Base-by-base conservation (phyloP, 2,113 vertebrate species). In the Anas platyrhynchos region DNA sequence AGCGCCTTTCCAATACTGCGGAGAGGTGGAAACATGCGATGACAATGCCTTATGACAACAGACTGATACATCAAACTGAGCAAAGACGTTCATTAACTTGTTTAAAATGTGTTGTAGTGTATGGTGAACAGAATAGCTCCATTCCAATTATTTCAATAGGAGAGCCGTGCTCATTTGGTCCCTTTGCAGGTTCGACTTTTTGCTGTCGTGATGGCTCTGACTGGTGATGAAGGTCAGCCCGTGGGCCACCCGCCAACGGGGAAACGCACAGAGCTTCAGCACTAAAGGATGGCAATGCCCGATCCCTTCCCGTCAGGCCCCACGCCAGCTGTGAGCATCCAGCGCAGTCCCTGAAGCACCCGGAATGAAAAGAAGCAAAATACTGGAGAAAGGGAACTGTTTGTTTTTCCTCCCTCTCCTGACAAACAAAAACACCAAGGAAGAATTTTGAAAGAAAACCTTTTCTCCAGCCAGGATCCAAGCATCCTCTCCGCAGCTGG, bases 401-500 rank as follows among this genome's bases (percentile, higher is more conserved):
- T 48, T 48, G 46, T 48, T 48, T 48, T 48, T 48, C 46, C 46
- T 22, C 46, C 20, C 20, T 48, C 46, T 48, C 46, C 46, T 48
- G 46, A 48, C 46, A 63, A 82, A 8, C 5, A 65, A 78, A 83
- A 41, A 9, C 13, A 84, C 54, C 17, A 52, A 55, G 50, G 34
- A 91, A 76, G 41, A 88, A 74, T 26, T 75, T 27, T 86, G 44
- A 75, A 73, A 74, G 68, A 52, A 75, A 89, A 59, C 54, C 69
- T 86, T 58, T 79, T 26, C 55, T 74, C 52, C 71, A 76, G 62
- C 46, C 90, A 91, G 67, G 79, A 88, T 65, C 44, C 32, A 16
- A 85, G 71, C 75, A 62, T 48, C 26, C 48, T 89, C 71, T 78
- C 61, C 26, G 27, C 65, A 93, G 93, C 84, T 97, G 63, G 80